Base-by-base conservation (phyloP, 1,140 invertebrate genomes). In the Gryon sp. region DNA sequence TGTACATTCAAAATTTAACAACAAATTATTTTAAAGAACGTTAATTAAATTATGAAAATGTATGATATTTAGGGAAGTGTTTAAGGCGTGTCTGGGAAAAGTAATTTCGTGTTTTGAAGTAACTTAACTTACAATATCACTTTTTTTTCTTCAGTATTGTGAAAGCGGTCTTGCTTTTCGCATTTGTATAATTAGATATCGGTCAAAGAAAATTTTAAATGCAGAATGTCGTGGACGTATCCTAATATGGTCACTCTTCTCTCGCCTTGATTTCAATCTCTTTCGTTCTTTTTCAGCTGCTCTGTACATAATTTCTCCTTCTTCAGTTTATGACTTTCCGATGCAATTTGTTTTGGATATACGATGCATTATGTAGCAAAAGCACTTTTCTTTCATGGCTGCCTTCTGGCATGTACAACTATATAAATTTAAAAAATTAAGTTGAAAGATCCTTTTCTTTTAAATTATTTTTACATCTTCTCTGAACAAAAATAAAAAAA, bases 221-320 rank as follows among this genome's bases (percentile, higher is more conserved):
- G 66, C 63, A 81, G 73, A 78, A 66, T 74, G 68, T 82, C 38
- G 68, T 45, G 72, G 57, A 63, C 34, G 73, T 55, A 62, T 53
- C 83, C 83, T 82, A 82, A 83, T 83, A 84, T 83, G 83, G 83
- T 24, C 70, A 72, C 59, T 40, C 50, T 66, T 77, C 69, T 78
- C 70, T 79, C 48, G 59, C 40, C 79, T 80, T 73, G 77, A 79
- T 80, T 79, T 74, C 28, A 72, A 72, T 66, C 66, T 75, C 41
- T 48, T 72, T 73, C 22, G 22, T 30, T 79, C 52, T 73, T 76
- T 46, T 45, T 36, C 48, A 14, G 18, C 41, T 24, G 2, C n/a
- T 6, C 2, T 11, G 14, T 32, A 32, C 19, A 40, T 69, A 60
- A 60, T 65, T 66, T 57, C 41, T 52, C 20, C 50, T 69, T 53